Base-by-base conservation (phyloP, 2,797 vertebrate species). In the Prunella strophiata region DNA sequence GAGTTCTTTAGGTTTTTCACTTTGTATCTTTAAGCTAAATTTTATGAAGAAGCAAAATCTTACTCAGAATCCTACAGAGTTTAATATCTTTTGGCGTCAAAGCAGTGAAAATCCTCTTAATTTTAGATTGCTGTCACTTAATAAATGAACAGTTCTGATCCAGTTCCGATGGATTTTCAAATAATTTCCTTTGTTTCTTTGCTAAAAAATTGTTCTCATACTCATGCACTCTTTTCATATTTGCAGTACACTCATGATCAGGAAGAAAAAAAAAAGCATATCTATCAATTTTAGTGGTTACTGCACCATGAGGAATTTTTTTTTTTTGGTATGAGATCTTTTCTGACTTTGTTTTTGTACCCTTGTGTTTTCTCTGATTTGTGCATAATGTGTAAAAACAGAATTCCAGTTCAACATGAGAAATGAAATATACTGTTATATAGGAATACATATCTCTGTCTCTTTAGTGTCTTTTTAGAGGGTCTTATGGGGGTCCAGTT, bases 381-480 rank as follows among this genome's bases (percentile, higher is more conserved):
- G 15, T 72, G 26, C 20, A 51, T 29, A 65, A 79, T 51, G 71
- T 0, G 5, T 84, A 76, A 85, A 83, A 91, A 7, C 4, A 68
- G 36, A 5, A 81, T 92, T 86, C 47, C 59, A 74, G 40, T 72
- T 96, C 59, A 91, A 68, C 21, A n/a, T 30, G 12, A 70, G 32
- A 85, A 75, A 85, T 3, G 0, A 92, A 90, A 88, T 68, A 77
- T 57, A 58, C 10, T 72, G 9, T 59, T 93, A 55, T 43, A 79
- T 43, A 71, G 29, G 13, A 63, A 86, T 77, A 85, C 68, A 77
- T 86, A 40, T 96, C 29, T 89, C 78, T 76, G 30, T 76, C 75
- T 92, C 50, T 86, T 94, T 90, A 90, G 36, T 89, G 59, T 80
- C 43, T 93, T 90, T 96, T 83, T 82, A 87, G 40, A 77, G 38